phyloP scores from a whole-genome alignment of 1,140 invertebrate species.

The Pogonognathellus flavescens region DNA sequence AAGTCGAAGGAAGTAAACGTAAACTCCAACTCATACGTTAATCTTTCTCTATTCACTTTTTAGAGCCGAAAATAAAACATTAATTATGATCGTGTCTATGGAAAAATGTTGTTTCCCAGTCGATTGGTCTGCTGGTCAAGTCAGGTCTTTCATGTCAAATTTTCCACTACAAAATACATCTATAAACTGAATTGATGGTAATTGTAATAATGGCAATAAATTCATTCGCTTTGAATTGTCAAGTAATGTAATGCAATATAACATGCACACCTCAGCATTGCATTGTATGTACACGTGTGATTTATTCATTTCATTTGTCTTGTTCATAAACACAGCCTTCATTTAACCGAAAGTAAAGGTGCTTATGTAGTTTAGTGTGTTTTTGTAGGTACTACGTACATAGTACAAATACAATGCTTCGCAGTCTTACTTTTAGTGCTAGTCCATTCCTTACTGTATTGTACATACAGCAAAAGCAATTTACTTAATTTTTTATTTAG shows the following conservation, averaged over 20 bases:
- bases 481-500: neutral
- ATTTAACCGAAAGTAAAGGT: constrained; percentile 1
- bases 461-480: neutral
- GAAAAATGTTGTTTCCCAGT: constrained; percentile 38
- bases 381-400: no score
- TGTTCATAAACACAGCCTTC: neutral
- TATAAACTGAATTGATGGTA: constrained; percentile 41
- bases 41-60: constrained; percentile 9
- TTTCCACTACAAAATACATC: constrained; percentile 11
- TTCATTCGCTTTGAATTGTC: constrained; percentile 18
- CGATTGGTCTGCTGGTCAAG: neutral
- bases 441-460: no score
- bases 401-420: no score
- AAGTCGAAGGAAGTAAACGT: neutral
- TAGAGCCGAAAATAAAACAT: constrained; percentile 35
- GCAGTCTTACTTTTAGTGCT: no score
- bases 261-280: constrained; percentile 17
- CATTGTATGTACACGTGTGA: neutral
- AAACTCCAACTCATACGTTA: neutral
- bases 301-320: constrained; percentile 29
- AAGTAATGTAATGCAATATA: constrained; percentile 37
- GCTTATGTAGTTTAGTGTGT: neutral
- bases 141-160: constrained; percentile 31
- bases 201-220: constrained; percentile 49
- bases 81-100: constrained; percentile 36